Base-by-base conservation (phyloP, 2,797 vertebrate species). In the Manis pentadactyla region DNA sequence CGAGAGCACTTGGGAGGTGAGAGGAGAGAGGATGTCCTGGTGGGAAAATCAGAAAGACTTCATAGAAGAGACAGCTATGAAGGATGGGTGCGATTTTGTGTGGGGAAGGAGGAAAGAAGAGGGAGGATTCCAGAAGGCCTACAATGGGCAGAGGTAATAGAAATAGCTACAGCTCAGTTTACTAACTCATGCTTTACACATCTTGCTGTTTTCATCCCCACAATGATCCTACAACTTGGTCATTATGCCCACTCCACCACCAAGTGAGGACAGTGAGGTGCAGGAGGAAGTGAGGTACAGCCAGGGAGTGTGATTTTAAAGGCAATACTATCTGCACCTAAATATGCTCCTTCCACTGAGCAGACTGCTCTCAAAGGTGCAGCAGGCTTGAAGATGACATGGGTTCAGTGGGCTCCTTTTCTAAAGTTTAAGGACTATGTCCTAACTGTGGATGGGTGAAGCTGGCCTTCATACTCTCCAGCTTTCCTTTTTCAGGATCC, bases 51-150 rank as follows among this genome's bases (percentile, higher is more conserved):
- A 5, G 57, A 42, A 71, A 46, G 15, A 46, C 25, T 12, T 83
- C 57, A 3, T 0, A 57, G 53, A 77, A 61, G 64, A 37, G 82
- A 88, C 0, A 3, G 77, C n/a, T 57, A 27, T 29, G 25, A 27
- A 92, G 31, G 49, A 79, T 4, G 19, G 46, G 31, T 3, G 49
- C 77, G 69, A 27, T 46, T 75, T 77, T 53, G 42, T 0, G 0
- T 37, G 37, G 27, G 64, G 61, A 13, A 25, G 7, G 15, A 57
- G 19, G 3, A 10, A 2, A 6, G 46, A 23, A 27, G 31, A 49
- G 15, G 51, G 78, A 94, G 49, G 57, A 75, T 71, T 93, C 87
- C 81, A 95, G 93, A 83, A 96, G 34, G 68, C 29, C 82, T 8
- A 63, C 61, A 74, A 92, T 7, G 29, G 68, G 68, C 71, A 88